phyloP scores from a whole-genome alignment of 2,797 vertebrate genomes.

The Hippoglossus hippoglossus region DNA sequence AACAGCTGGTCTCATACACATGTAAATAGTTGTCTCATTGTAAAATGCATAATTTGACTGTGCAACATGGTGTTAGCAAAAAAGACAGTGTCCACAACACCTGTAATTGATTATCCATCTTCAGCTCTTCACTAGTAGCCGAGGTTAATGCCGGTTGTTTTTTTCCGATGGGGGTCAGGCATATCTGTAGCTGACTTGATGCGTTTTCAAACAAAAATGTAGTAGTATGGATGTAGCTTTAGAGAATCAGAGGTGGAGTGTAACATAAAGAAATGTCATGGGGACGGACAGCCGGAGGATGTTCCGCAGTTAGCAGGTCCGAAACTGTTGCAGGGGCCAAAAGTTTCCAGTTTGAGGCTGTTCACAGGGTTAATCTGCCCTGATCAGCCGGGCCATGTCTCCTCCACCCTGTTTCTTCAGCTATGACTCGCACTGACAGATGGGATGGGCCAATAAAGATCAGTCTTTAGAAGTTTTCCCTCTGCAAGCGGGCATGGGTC shows the following conservation, averaged over 20 bases:
- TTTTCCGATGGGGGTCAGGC: no score
- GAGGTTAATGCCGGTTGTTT: no score
- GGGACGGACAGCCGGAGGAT: not conserved
- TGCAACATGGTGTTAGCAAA: no score
- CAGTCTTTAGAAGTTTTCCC: slow-evolving; percentile 16
- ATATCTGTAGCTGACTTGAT: no score
- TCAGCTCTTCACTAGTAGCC: no score
- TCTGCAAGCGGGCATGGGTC: slow-evolving; percentile 46
- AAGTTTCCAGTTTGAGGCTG: slow-evolving; percentile 30
- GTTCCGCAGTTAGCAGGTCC: not conserved
- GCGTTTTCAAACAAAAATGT: no score
- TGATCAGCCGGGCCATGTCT: slow-evolving; percentile 21
- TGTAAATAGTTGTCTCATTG: no score
- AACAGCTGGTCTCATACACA: no score
- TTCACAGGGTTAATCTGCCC: slow-evolving; percentile 24
- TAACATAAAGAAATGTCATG: not conserved
- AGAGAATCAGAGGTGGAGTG: not conserved
- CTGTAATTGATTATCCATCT: no score
- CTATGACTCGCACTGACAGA: slow-evolving; percentile 15
- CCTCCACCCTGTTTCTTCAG: slow-evolving; percentile 11
- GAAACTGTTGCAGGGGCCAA: slow-evolving; percentile 13
- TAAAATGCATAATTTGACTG: no score
- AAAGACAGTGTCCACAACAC: no score
- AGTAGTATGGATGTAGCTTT: not conserved
- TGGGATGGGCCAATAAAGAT: slow-evolving; percentile 26